Evolutionary conservation across 2,797 vertebrate genomes (phyloP).

Genomic region (Euthynnus affinis): DNA sequence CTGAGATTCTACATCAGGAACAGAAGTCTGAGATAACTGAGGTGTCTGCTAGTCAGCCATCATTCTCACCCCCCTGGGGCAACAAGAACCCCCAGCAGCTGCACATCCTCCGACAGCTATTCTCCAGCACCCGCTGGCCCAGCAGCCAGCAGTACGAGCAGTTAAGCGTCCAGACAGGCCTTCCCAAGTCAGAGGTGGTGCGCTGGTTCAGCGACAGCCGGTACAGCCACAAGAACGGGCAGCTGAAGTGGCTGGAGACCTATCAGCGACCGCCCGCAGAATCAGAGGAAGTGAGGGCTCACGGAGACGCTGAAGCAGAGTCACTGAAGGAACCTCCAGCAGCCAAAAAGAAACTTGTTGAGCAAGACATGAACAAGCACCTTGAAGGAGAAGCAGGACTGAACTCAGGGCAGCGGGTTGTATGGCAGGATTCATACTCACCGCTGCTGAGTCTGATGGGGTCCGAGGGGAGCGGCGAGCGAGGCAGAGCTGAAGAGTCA

Average conservation of each 20-base stretch:
- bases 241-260: slow-evolving; percentile 94
- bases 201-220: slow-evolving; percentile 96
- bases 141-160: slow-evolving; percentile 93
- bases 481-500: slow-evolving; percentile 54
- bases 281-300: slow-evolving; percentile 74
- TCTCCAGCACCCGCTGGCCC: slow-evolving; percentile 93
- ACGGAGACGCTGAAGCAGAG: slow-evolving; percentile 56
- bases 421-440: slow-evolving; percentile 82
- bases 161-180: slow-evolving; percentile 89
- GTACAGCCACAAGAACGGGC: slow-evolving; percentile 93
- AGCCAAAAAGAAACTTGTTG: slow-evolving; percentile 82
- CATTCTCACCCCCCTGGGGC: slow-evolving; percentile 80
- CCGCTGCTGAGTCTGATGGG: slow-evolving; percentile 78
- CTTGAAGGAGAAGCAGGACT: slow-evolving; percentile 68
- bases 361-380: slow-evolving; percentile 74
- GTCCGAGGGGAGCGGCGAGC: slow-evolving; percentile 59
- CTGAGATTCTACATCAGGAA: slow-evolving; percentile 66
- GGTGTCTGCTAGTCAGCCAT: slow-evolving; percentile 58
- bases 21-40: slow-evolving; percentile 69
- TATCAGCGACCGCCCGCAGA: slow-evolving; percentile 84
- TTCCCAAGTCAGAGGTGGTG: slow-evolving; percentile 93
- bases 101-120: slow-evolving; percentile 92
- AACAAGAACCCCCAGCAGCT: slow-evolving; percentile 93
- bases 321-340: slow-evolving; percentile 53
- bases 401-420: slow-evolving; percentile 71